A percentile compares a stretch with the other conserved stretches of the same genome.
Conservation (phyloP, 2,113 vertebrate genomes). For the Isurus oxyrinchus region DNA sequence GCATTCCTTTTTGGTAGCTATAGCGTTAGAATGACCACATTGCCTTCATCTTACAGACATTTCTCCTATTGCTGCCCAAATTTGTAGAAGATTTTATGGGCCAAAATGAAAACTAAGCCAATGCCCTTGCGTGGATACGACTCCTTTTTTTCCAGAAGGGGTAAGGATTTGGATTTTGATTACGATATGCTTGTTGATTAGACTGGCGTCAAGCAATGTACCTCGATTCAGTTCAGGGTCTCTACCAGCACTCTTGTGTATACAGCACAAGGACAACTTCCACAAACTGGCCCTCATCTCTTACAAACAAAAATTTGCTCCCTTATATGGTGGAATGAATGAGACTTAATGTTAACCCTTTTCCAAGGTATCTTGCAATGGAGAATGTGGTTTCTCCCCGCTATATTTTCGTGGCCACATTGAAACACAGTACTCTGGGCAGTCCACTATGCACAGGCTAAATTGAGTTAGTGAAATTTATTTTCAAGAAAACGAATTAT, state of each 20-base stretch:
- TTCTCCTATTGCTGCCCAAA: background rate
- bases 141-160: no score
- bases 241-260: background rate
- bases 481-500: background rate
- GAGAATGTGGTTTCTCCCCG: background rate
- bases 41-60: background rate
- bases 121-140: background rate
- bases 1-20: background rate
- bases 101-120: background rate
- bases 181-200: background rate
- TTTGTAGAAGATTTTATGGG: background rate
- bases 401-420: background rate
- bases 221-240: background rate
- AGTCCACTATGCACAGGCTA: background rate
- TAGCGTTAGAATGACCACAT: background rate
- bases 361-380: background rate
- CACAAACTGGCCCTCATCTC: background rate
- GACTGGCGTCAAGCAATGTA: background rate
- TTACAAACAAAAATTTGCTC: background rate
- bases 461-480: background rate
- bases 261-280: background rate
- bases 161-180: background rate
- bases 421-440: background rate
- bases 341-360: background rate
- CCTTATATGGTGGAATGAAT: background rate